A percentile compares a stretch with the other conserved stretches of the same genome.
phyloP scores from a whole-genome alignment of 2,888 invertebrate species.

The Acheta domesticus region DNA sequence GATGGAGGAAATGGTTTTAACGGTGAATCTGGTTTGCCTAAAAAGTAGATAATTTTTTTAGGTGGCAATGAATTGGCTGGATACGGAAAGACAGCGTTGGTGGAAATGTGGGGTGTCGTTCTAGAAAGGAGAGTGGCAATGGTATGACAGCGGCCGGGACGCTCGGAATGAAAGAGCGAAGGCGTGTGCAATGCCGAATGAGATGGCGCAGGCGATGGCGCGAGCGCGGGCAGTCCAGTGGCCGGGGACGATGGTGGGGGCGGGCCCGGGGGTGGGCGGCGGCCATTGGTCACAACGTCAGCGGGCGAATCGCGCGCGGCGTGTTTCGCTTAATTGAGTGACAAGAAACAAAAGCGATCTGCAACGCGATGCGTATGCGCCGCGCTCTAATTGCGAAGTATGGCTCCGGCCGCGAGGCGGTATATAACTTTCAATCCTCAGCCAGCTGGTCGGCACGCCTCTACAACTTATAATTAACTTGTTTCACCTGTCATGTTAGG shows the following conservation, averaged over 20 bases:
- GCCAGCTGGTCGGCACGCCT: neutral
- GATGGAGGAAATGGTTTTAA: no score
- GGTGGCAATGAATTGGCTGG: no score
- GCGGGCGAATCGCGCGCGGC: neutral
- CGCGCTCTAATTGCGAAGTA: neutral
- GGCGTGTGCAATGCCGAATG: no score
- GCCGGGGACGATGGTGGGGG: neutral
- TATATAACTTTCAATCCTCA: neutral
- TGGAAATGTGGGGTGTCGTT: no score
- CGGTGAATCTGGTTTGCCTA: no score
- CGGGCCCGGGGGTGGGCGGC: neutral
- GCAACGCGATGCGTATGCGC: neutral
- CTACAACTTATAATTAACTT: conserved; percentile 18
- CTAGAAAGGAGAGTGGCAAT: no score
- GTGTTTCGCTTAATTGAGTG: conserved; percentile 18
- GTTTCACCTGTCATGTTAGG: conserved; percentile 18
- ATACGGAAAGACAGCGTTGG: no score
- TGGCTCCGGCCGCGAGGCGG: neutral
- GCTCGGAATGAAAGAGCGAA: no score
- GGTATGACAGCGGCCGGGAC: no score
- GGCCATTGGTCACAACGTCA: neutral
- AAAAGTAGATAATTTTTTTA: no score
- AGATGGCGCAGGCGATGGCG: no score
- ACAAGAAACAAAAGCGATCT: conserved; percentile 18
- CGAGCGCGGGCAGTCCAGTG: no score